Evolutionary conservation across 1,140 invertebrate species (phyloP).

Genomic region (Oscheius sp.): DNA sequence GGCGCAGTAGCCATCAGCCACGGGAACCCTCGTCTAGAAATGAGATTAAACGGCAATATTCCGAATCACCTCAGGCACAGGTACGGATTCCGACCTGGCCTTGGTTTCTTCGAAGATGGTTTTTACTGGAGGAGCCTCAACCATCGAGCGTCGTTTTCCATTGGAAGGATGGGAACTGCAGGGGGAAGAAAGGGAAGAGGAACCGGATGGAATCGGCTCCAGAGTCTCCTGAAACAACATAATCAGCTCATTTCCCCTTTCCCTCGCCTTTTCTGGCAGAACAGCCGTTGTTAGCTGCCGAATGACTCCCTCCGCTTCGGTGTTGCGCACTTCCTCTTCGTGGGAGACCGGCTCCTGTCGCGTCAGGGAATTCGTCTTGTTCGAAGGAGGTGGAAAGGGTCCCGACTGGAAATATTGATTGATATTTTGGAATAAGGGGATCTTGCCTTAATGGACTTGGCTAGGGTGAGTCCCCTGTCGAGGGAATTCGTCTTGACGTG

Average conservation of each 20-base stretch:
- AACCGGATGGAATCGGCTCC: not conserved
- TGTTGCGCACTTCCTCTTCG: not conserved
- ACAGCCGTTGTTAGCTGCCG: not conserved
- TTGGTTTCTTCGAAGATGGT: no score
- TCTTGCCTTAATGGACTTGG: not conserved
- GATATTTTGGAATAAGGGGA: not conserved
- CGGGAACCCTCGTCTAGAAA: slow-evolving; percentile 4
- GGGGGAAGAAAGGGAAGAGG: not conserved
- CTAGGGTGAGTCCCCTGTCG: slow-evolving; percentile 1
- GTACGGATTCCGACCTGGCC: no score
- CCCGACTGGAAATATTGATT: not conserved
- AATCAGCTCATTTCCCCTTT: not conserved
- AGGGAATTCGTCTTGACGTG: slow-evolving; percentile 15
- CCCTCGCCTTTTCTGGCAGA: not conserved
- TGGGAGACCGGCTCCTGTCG: not conserved
- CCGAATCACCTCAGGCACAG: no score
- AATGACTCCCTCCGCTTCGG: slow-evolving; percentile 8
- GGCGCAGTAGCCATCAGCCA: not conserved
- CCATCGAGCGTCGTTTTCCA: not conserved
- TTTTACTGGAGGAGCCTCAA: not conserved
- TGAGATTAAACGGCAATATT: no score
- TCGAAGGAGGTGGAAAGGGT: not conserved
- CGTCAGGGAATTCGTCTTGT: not conserved
- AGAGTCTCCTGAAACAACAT: not conserved
- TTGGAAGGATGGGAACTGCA: not conserved